Evolutionary conservation across 2,113 vertebrate species (phyloP).

Genomic region (Phyllostomus hastatus): DNA sequence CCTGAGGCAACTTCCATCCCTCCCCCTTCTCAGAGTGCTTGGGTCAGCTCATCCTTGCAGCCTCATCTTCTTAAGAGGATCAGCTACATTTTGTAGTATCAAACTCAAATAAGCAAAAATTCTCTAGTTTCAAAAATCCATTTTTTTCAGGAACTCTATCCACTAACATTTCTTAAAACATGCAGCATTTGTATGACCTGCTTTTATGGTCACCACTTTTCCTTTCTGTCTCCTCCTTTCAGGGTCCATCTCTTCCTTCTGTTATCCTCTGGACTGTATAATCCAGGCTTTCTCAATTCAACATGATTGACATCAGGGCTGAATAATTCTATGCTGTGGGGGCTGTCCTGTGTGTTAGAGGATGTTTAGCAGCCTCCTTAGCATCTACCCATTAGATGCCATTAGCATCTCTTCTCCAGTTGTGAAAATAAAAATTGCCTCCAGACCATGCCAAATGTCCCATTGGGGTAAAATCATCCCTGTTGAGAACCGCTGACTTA

Average conservation of each 20-base stretch:
- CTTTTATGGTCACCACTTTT: rapidly evolving
- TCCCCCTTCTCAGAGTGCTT: not conserved
- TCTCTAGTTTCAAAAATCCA: not conserved
- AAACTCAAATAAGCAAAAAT: not conserved
- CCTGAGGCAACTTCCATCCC: not conserved
- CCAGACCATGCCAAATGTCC: not conserved
- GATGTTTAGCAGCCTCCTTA: not conserved
- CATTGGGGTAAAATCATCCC: not conserved
- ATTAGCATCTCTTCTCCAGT: rapidly evolving
- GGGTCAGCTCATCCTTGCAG: not conserved
- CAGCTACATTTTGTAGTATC: not conserved
- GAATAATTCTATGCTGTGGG: not conserved
- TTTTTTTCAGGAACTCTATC: not conserved
- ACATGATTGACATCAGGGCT: too few species aligned
- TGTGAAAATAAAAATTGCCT: not conserved
- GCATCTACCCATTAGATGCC: not conserved
- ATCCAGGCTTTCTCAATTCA: not conserved
- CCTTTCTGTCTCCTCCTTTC: too few species aligned
- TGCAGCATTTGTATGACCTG: not conserved
- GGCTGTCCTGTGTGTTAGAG: too few species aligned
- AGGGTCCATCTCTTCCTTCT: not conserved
- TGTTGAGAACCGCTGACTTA: not conserved
- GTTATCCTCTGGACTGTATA: rapidly evolving
- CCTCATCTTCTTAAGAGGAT: not conserved
- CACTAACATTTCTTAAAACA: not conserved